phyloP scores from a whole-genome alignment of 2,888 invertebrate genomes.

The Cyclophora albipunctata region DNA sequence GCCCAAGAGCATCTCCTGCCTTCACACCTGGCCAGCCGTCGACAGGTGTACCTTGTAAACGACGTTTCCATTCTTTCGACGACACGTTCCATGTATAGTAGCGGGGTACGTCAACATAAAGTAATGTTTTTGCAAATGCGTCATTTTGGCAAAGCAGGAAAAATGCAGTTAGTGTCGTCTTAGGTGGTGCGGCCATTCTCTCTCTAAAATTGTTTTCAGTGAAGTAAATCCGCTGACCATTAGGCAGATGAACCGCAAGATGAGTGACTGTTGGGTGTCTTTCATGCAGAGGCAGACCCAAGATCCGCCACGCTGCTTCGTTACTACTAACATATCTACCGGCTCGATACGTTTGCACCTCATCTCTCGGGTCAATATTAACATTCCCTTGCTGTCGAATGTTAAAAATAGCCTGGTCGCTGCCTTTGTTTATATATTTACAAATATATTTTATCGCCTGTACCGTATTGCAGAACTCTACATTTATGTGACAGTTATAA shows the following conservation, averaged over 20 bases:
- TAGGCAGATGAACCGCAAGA: constrained; percentile 22
- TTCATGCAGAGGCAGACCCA: too few species aligned
- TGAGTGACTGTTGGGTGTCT: constrained; percentile 22
- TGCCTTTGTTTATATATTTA: too few species aligned
- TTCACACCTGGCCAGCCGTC: too few species aligned
- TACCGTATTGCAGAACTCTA: constrained; percentile 20
- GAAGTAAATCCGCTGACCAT: constrained; percentile 33
- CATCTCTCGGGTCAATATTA: constrained; percentile 16
- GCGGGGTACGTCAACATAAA: constrained; percentile 27
- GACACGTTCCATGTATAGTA: too few species aligned
- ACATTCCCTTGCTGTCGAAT: constrained; percentile 6
- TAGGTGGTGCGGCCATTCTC: constrained; percentile 20
- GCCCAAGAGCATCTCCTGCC: too few species aligned
- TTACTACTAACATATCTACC: too few species aligned
- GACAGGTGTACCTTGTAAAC: too few species aligned
- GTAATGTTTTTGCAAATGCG: constrained; percentile 34
- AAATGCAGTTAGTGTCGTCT: constrained; percentile 33
- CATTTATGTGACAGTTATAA: constrained; percentile 19
- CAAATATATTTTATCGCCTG: constrained; percentile 22
- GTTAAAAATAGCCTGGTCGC: constrained; percentile 6
- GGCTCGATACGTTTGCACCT: constrained; percentile 27
- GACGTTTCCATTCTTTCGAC: constrained; percentile 16
- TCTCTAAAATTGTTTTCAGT: constrained; percentile 25
- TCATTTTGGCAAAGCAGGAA: constrained; percentile 34
- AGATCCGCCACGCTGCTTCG: constrained; percentile 30